Evolutionary conservation across 2,797 vertebrate genomes (phyloP), one percentile per base, ranked within the genome.

Genomic region (Alectoris magna): DNA sequence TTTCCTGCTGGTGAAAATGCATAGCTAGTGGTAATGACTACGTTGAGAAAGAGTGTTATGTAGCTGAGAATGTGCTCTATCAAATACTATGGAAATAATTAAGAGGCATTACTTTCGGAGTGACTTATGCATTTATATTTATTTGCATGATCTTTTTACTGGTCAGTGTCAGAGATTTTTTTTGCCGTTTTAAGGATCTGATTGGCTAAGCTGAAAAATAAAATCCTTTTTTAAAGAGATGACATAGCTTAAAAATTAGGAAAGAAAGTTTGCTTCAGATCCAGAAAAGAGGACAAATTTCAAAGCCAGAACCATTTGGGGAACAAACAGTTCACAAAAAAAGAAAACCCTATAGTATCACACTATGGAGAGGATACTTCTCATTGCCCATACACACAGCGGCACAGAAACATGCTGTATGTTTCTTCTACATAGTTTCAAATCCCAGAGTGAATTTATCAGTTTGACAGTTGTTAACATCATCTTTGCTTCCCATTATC

Each of bases 261-360:
- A 39, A 38, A 88, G 23, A 56, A 87, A 38, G 9, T 64, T 24
- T 68, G 11, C 68, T 96, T 93, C 24, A 53, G 11, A 60, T 56
- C 8, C 27, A 95, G 53, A 75, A 62, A 80, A 22, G 59, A 80
- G 26, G 86, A 68, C 23, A 60, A 27, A 68, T 48, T 94, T 93
- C 68, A 90, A 86, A 92, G 5, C 38, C 16, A 31, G 19, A 7
- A 44, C 6, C 5, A 22, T 22, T 38, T 38, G 13, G 79, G 60
- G 31, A 18, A 55, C 8, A 56, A 70, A 3, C 3, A 21, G 17
- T 66, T 87, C 11, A 14, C 2, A 39, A 31, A 29, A 53, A 29
- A 53, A 51, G 14, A 16, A 10, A 23, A 55, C 10, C 9, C 9
- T 29, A 8, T 9, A 4, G 2, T 3, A 8, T 41, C 34, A 36